A percentile compares a stretch with the other conserved stretches of the same genome.
These are phyloP conservation scores for Hippolais icterina DNA, from an alignment of 2,113 vertebrate genomes.

Conservation along the genomic window DNA sequence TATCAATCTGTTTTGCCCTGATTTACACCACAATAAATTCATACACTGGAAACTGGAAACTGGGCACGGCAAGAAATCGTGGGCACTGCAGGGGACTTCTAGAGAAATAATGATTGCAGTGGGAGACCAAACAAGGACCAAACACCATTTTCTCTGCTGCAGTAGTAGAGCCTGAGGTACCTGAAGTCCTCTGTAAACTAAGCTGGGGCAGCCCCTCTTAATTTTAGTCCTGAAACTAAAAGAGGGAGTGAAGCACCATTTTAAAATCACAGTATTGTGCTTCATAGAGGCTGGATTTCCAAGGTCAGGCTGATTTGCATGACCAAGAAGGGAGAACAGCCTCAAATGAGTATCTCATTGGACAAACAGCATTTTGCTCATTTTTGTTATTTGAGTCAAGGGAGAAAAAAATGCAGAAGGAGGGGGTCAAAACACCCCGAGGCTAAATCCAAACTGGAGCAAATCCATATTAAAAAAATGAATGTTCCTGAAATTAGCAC, in stretches of 20 bases:
- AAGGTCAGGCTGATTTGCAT: not conserved
- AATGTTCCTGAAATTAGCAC: not conserved
- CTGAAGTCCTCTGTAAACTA: not conserved
- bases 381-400: slow-evolving; percentile 5
- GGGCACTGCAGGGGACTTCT: not conserved
- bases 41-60: not conserved
- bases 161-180: not conserved
- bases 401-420: not conserved
- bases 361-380: not conserved
- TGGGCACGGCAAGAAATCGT: not conserved
- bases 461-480: not conserved
- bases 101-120: not conserved
- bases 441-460: slow-evolving; percentile 4
- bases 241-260: not conserved
- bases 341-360: not conserved
- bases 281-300: not conserved
- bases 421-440: slow-evolving; percentile 14
- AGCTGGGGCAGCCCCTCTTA: not conserved
- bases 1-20: not conserved
- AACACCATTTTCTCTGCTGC: not conserved
- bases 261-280: not conserved
- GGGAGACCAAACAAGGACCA: not conserved
- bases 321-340: not conserved
- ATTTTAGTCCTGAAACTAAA: not conserved
- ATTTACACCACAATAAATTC: not conserved